Percentiles rank a stretch among this genome's conserved stretches.
Evolutionary conservation across 2,797 vertebrate genomes (phyloP).

Genomic region (Heterohyrax brucei): DNA sequence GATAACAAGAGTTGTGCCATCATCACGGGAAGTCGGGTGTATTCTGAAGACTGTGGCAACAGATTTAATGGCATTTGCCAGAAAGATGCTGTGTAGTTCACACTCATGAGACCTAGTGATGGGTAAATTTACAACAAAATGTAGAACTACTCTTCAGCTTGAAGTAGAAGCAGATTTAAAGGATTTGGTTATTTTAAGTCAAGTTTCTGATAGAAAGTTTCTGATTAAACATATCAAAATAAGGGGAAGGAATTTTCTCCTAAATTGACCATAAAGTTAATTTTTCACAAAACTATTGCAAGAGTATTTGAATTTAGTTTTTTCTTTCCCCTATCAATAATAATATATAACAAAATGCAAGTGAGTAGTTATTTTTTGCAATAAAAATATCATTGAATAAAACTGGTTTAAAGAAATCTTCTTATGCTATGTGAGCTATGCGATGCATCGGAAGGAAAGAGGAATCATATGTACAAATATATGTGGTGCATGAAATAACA

Average conservation of each 20-base stretch:
- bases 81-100: background rate
- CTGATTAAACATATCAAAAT: background rate
- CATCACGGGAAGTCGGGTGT: conserved; percentile 13
- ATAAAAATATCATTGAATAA: background rate
- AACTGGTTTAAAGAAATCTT: background rate
- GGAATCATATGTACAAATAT: no score
- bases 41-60: conserved; percentile 47
- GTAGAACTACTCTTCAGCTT: background rate
- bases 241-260: background rate
- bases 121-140: background rate
- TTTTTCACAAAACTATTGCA: background rate
- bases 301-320: background rate
- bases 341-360: background rate
- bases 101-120: background rate
- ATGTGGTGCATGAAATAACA: no score
- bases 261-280: background rate
- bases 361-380: background rate
- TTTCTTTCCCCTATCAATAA: background rate
- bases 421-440: background rate
- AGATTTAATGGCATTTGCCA: conserved; percentile 43
- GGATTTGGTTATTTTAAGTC: background rate
- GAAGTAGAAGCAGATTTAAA: background rate
- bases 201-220: background rate
- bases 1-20: conserved; percentile 39
- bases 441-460: no score